A percentile compares a stretch with the other conserved stretches of the same genome.
Conservation (phyloP, 2,888 invertebrate species). For the Drosophila differens region DNA sequence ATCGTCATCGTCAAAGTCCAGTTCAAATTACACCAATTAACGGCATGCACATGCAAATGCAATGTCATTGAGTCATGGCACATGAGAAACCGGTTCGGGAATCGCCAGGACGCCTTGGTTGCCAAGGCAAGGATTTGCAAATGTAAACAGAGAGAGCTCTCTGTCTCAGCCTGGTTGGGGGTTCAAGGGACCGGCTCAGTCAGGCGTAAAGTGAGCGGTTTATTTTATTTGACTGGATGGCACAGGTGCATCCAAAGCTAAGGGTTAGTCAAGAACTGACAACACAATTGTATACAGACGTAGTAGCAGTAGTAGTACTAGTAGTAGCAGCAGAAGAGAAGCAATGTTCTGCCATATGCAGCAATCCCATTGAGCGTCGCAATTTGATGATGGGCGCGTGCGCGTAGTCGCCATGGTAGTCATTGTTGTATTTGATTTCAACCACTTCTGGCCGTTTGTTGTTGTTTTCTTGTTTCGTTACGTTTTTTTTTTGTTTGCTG, state of each 20-base stretch:
- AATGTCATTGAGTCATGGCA: constrained; percentile 77
- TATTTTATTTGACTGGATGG: constrained; percentile 20
- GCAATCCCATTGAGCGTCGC: constrained; percentile 59
- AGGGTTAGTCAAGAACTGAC: constrained; percentile 44
- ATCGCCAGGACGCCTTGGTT: constrained; percentile 68
- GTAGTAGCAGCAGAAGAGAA: not conserved
- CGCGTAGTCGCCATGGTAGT: constrained; percentile 74
- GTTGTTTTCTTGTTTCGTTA: constrained; percentile 54
- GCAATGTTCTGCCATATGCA: constrained; percentile 4
- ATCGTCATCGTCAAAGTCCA: constrained; percentile 57
- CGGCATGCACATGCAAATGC: constrained; percentile 75
- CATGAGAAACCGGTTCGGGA: constrained; percentile 57
- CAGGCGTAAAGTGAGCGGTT: constrained; percentile 46
- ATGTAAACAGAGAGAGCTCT: constrained; percentile 76
- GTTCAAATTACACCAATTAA: constrained; percentile 76
- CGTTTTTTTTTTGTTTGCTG: constrained; percentile 28
- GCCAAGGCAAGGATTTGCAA: constrained; percentile 57
- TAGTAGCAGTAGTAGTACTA: not conserved
- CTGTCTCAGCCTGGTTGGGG: constrained; percentile 16
- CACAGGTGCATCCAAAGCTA: constrained; percentile 50
- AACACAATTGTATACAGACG: not conserved
- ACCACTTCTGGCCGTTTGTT: constrained; percentile 56
- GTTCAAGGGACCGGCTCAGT: constrained; percentile 47
- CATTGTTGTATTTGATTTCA: constrained; percentile 72
- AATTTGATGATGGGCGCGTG: constrained; percentile 80